Percentiles rank a stretch among this genome's conserved stretches.
These are phyloP conservation scores for Lepidurus arcticus DNA, from an alignment of 1,140 invertebrate species.

Conservation along the genomic window DNA sequence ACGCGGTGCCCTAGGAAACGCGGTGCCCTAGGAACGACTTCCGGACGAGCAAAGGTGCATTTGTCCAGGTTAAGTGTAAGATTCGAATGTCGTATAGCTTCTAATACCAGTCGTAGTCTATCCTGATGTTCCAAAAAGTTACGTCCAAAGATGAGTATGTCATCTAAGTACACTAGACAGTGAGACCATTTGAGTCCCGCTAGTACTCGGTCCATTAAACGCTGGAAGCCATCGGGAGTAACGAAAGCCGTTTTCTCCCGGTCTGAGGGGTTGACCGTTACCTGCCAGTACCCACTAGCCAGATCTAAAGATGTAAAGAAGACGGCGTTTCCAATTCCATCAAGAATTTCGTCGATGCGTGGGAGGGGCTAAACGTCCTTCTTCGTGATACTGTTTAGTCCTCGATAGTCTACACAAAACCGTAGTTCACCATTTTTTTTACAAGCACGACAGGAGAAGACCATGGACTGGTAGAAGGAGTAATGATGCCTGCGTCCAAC, in stretches of 20 bases:
- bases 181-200: conserved; percentile 31
- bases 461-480: conserved; percentile 38
- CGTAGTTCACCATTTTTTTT: conserved; percentile 41
- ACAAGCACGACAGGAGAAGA: conserved; percentile 40
- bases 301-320: conserved; percentile 45
- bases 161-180: conserved; percentile 39
- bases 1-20: no score
- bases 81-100: neutral
- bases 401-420: conserved; percentile 46
- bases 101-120: conserved; percentile 37
- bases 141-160: conserved; percentile 38
- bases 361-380: conserved; percentile 48
- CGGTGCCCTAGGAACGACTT: no score
- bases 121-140: conserved; percentile 37
- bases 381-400: conserved; percentile 43
- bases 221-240: conserved; percentile 40
- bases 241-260: conserved; percentile 49
- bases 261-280: conserved; percentile 41
- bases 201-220: conserved; percentile 30
- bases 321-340: conserved; percentile 39
- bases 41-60: no score
- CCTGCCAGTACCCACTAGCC: conserved; percentile 46
- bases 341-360: conserved; percentile 46
- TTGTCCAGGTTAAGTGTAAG: no score
- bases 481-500: conserved; percentile 26